Evolutionary conservation across 2,113 vertebrate species (phyloP).

Genomic region (Toxotes chatareus): DNA sequence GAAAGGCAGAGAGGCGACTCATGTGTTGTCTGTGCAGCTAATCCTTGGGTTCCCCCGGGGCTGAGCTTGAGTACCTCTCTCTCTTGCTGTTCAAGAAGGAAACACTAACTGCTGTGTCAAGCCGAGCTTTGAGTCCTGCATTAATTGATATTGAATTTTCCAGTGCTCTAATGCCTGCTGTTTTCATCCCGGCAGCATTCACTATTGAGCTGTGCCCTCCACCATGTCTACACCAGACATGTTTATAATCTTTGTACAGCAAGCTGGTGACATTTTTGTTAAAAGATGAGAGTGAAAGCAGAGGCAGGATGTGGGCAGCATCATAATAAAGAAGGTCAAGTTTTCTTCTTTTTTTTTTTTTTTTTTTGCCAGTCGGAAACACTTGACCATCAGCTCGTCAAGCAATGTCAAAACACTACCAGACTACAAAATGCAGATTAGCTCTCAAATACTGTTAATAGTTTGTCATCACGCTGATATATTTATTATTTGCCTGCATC

Average conservation of each 20-base stretch:
- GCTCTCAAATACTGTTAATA: no score
- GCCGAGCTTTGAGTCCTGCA: conserved; percentile 47
- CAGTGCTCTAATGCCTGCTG: conserved; percentile 52
- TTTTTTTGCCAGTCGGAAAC: not conserved
- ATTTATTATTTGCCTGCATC: not conserved
- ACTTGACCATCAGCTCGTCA: no score
- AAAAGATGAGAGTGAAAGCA: not conserved
- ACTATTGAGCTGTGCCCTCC: conserved; percentile 36
- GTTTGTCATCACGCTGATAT: no score
- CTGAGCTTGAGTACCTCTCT: conserved; percentile 43
- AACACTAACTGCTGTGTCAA: conserved; percentile 68
- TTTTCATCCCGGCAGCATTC: conserved; percentile 43
- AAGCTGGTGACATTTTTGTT: not conserved
- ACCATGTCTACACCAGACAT: conserved; percentile 22
- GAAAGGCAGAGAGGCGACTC: conserved; percentile 38
- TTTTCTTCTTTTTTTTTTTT: not conserved
- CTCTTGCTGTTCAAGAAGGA: conserved; percentile 53
- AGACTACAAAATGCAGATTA: no score
- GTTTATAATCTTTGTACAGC: conserved; percentile 28
- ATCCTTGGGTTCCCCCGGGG: conserved; percentile 51
- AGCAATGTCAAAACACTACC: no score
- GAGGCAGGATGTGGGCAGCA: not conserved
- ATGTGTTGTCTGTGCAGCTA: conserved; percentile 63
- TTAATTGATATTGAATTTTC: conserved; percentile 79
- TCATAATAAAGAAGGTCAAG: not conserved